Evolutionary conservation across 2,797 vertebrate genomes (phyloP), one percentile per base, ranked within the genome.

Genomic region (Botia kubotai): DNA sequence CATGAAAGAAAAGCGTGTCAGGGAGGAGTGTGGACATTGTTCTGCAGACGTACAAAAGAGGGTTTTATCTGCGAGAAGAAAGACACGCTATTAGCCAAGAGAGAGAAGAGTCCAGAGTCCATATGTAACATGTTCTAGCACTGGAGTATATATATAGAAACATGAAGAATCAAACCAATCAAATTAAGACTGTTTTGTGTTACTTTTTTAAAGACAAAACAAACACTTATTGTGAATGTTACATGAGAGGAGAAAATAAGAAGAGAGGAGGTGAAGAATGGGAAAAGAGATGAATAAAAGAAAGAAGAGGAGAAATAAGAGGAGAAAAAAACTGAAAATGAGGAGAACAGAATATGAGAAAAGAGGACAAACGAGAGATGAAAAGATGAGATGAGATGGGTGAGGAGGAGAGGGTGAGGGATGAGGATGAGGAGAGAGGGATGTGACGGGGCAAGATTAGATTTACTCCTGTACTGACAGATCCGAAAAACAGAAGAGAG

Each of bases 401-500:
- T n/a, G n/a, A n/a, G 36, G 14, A 16, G 13, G 17, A 36, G 68
- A 62, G 16, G 33, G 4, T 11, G 14, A 63, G 62, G 33, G 26
- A 3, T 16, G 29, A 33, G 62, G 62, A 29, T 36, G 80, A 72
- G 57, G 46, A 70, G 19, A 60, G 23, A 8, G 48, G 48, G 50
- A 76, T 77, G 60, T 0, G 70, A 78, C 82, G 84, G 82, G 80
- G 82, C 73, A n/a, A 86, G 93, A 94, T 93, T 93, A 93, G 92
- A 92, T 92, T 91, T 92, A 92, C 92, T 93, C 92, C 55, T 87
- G 91, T 92, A 92, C 91, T 88, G 88, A 90, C 90, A 92, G 90
- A 94, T 93, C 91, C 91, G 93, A 91, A 93, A 93, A 93, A 92
- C 88, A 89, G 83, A 81, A 89, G 87, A 83, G 86, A 89, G 89